Conservation (phyloP, 2,888 invertebrate species). For the Physocephala rufipes region DNA sequence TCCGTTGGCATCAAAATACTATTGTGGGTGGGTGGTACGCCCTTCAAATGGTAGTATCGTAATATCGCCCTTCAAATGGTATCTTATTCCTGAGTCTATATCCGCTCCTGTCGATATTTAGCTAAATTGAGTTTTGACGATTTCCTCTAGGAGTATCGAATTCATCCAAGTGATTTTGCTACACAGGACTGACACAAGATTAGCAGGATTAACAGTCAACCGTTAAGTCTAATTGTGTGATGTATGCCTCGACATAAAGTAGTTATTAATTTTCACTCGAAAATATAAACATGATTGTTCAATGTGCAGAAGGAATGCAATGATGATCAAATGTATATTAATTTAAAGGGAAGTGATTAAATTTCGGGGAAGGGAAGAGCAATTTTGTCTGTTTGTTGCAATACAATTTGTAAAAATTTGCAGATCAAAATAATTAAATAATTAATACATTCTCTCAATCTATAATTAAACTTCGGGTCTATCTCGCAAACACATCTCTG, state of each 20-base stretch:
- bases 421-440: too few relatives aligned
- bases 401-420: too few relatives aligned
- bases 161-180: conserved; percentile 82
- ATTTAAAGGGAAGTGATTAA: conserved; percentile 81
- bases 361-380: too few relatives aligned
- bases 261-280: not conserved
- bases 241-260: conserved; percentile 68
- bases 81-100: conserved; percentile 62
- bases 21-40: conserved; percentile 87
- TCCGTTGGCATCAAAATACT: conserved; percentile 88
- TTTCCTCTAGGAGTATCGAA: conserved; percentile 92
- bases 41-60: conserved; percentile 51
- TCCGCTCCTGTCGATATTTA: conserved; percentile 68
- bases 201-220: conserved; percentile 86
- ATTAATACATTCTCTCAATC: too few relatives aligned
- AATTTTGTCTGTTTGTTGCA: too few relatives aligned
- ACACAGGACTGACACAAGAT: conserved; percentile 82
- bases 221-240: conserved; percentile 84
- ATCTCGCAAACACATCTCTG: too few relatives aligned
- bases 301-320: too few relatives aligned
- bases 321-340: too few relatives aligned
- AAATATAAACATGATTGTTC: not conserved
- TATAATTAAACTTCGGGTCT: too few relatives aligned
- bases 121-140: conserved; percentile 88
- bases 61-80: too few relatives aligned